phyloP scores from a whole-genome alignment of 2,888 invertebrate genomes.

The Antitype chi region DNA sequence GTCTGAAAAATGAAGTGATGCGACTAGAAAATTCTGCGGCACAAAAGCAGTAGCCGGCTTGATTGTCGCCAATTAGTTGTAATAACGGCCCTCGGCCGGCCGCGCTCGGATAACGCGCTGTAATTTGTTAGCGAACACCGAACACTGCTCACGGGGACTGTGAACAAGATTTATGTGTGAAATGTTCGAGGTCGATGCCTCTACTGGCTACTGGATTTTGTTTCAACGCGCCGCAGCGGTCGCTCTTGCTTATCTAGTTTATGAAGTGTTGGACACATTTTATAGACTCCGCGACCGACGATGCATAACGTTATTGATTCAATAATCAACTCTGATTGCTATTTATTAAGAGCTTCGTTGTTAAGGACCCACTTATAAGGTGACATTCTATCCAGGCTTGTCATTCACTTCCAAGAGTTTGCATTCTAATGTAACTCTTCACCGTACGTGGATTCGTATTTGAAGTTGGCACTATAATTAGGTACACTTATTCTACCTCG shows the following conservation, averaged over 20 bases:
- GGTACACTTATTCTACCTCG: slow-evolving; percentile 67
- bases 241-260: slow-evolving; percentile 68
- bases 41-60: slow-evolving; percentile 81
- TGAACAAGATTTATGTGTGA: slow-evolving; percentile 86
- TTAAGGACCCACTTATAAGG: slow-evolving; percentile 42
- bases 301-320: slow-evolving; percentile 68
- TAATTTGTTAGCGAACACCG: slow-evolving; percentile 81
- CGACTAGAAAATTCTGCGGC: slow-evolving; percentile 76
- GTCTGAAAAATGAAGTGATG: slow-evolving; percentile 71
- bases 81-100: slow-evolving; percentile 82
- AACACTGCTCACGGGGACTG: slow-evolving; percentile 68
- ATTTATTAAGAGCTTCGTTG: slow-evolving; percentile 67
- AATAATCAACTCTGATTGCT: slow-evolving; percentile 71
- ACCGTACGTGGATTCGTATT: slow-evolving; percentile 40
- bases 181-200: slow-evolving; percentile 83
- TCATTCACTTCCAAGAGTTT: slow-evolving; percentile 18
- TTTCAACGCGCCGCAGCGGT: slow-evolving; percentile 58
- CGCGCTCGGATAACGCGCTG: slow-evolving; percentile 79
- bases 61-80: slow-evolving; percentile 89
- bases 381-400: slow-evolving; percentile 33
- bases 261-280: slow-evolving; percentile 72
- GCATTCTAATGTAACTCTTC: slow-evolving; percentile 36
- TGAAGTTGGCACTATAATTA: slow-evolving; percentile 69
- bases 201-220: slow-evolving; percentile 70
- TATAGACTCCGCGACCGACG: slow-evolving; percentile 63